phyloP scores from a whole-genome alignment of 2,113 vertebrate species.

The Datnioides undecimradiatus region DNA sequence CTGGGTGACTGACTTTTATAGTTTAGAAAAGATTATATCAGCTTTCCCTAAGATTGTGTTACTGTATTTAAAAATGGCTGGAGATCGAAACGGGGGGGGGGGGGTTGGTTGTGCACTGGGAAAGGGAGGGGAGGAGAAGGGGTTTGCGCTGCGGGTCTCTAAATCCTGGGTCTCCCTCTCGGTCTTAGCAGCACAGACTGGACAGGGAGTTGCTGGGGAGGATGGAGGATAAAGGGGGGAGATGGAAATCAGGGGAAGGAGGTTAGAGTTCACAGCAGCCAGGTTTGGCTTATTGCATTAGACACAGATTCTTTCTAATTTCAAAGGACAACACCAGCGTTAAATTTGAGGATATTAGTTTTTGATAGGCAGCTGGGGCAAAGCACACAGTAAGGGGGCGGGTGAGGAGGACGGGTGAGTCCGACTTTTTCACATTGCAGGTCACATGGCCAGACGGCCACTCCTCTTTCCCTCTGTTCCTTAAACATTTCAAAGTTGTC shows the following conservation, averaged over 20 bases:
- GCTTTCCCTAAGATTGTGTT: conserved; percentile 88
- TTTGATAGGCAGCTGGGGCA: conserved; percentile 85
- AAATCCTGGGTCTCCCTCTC: conserved; percentile 69
- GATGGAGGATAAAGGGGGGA: conserved; percentile 36
- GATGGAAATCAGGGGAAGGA: conserved; percentile 51
- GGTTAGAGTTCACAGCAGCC: conserved; percentile 72
- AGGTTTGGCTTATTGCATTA: conserved; percentile 82
- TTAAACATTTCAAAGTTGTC: conserved; percentile 10
- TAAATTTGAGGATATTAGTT: conserved; percentile 86
- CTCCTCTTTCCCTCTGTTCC: neutral
- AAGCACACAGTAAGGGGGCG: conserved; percentile 56
- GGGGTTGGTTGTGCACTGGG: conserved; percentile 32
- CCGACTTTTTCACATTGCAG: conserved; percentile 67
- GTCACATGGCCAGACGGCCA: conserved; percentile 14
- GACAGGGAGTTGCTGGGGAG: conserved; percentile 43
- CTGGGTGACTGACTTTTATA: conserved; percentile 89
- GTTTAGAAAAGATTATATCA: conserved; percentile 91
- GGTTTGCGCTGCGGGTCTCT: conserved; percentile 64
- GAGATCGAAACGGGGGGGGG: conserved; percentile 45
- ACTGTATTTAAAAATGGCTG: conserved; percentile 87
- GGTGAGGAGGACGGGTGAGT: conserved; percentile 12
- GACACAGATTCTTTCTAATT: conserved; percentile 86
- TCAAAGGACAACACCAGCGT: conserved; percentile 83
- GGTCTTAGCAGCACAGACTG: conserved; percentile 25
- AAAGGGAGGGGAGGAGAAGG: conserved; percentile 18